Evolutionary conservation across 2,888 invertebrate species (phyloP).

Genomic region (Folsomia candida): DNA sequence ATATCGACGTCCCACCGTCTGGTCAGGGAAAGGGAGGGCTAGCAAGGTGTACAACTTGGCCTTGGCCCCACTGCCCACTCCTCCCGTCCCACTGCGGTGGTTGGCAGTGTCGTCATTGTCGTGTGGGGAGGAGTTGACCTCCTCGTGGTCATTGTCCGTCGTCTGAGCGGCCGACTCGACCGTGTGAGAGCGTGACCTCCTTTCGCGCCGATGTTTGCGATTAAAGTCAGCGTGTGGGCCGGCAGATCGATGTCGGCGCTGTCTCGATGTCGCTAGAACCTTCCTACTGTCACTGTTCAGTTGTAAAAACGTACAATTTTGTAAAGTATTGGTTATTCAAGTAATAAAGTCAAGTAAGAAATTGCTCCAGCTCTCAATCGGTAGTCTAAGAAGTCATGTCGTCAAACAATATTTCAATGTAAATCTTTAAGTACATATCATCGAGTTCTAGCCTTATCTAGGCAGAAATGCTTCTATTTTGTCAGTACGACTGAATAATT

Average conservation of each 20-base stretch:
- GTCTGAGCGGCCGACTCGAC: constrained; percentile 10
- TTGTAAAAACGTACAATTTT: too few species aligned
- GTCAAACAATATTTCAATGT: too few species aligned
- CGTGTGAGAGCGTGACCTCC: neutral
- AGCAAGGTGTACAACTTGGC: constrained; percentile 71
- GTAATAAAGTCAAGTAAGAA: too few species aligned
- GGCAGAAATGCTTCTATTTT: too few species aligned
- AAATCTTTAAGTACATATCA: too few species aligned
- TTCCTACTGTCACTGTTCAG: neutral
- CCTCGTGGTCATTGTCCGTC: neutral
- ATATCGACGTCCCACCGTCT: constrained; percentile 83
- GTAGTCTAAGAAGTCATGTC: too few species aligned
- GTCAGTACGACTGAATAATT: too few species aligned
- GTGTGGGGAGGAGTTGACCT: neutral
- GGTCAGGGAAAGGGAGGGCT: constrained; percentile 88
- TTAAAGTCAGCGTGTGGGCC: neutral
- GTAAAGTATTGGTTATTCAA: too few species aligned
- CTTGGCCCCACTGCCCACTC: constrained; percentile 13
- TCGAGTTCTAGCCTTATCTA: too few species aligned
- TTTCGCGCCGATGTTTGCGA: neutral
- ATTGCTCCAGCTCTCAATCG: too few species aligned
- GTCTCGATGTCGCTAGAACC: constrained; percentile 4
- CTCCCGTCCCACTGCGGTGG: constrained; percentile 15
- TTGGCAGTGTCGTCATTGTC: constrained; percentile 17
- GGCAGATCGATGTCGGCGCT: neutral